Base-by-base conservation (phyloP, 2,113 vertebrate genomes). In the Tylochromis polylepis region DNA sequence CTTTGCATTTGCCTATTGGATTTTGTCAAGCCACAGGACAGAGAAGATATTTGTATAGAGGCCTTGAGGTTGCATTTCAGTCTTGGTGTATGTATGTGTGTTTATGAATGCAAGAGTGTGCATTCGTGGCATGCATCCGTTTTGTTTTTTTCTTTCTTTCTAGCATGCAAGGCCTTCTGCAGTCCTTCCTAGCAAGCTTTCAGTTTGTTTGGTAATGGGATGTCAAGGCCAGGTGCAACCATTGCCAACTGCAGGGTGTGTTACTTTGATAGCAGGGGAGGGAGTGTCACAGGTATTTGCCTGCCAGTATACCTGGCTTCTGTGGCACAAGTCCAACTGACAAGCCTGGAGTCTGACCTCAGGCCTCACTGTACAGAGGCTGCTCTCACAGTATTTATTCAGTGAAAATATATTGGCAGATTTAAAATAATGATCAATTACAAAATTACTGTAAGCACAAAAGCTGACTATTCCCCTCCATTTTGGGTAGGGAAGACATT, bases 241-340 rank as follows among this genome's bases (percentile, higher is more conserved):
- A 81, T 82, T 88, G 82, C 77, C 77, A 86, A 90, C 86, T 27
- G n/a, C 81, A 29, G 92, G 93, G 93, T 49, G 92, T 93, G 92
- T 88, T 77, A 0, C 56, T 34, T 4, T 67, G 89, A 89, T 56
- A 72, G 51, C 6, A 5, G 46, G 15, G 11, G 11, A 24, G 51
- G 89, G 89, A 7, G 87, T 77, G 82, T 81, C 75, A 60, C 83
- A 85, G 86, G 85, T 90, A 82, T 78, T n/a, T 58, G 55, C 18
- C 49, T 77, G 72, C 55, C 36, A 59, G 58, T 55, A 4, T 27
- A 55, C 11, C 60, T 18, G 20, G 82, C 86, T 85, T 53, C 86
- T 7, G 7, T 24, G 36, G 88, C 22, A 81, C 79, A 8, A 38
- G 3, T 24, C 34, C 11, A 78, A 14, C 22, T 18, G 38, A 51